phyloP scores from a whole-genome alignment of 2,888 invertebrate genomes.

The Andrena praecox region DNA sequence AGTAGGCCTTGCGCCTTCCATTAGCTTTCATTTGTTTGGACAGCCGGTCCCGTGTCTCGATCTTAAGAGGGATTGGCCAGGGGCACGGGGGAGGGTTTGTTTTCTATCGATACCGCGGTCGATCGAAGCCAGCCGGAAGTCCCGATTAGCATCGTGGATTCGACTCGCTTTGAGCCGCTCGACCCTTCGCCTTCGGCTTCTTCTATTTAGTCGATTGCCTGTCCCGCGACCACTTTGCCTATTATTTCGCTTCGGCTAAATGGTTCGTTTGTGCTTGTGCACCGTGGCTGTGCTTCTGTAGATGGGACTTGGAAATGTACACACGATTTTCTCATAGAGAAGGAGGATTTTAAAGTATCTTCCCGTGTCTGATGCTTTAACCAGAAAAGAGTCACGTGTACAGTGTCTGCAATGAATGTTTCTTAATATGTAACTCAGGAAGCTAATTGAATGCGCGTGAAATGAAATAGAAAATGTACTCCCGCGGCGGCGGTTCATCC shows the following conservation, averaged over 20 bases:
- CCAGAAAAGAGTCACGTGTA: too few relatives aligned
- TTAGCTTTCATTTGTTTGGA: conserved; percentile 78
- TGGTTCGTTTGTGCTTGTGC: neutral
- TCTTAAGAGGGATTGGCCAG: conserved; percentile 62
- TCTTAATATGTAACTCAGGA: too few relatives aligned
- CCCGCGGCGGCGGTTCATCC: neutral
- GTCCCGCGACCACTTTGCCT: conserved; percentile 41
- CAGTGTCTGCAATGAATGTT: too few relatives aligned
- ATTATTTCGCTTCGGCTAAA: conserved; percentile 33
- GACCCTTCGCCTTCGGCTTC: conserved; percentile 36
- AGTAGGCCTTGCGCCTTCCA: conserved; percentile 69
- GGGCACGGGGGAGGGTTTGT: conserved; percentile 61
- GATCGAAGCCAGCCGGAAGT: conserved; percentile 61
- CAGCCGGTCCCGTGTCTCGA: conserved; percentile 71
- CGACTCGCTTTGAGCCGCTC: conserved; percentile 56
- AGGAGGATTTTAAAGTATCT: too few relatives aligned
- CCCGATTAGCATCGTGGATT: conserved; percentile 67
- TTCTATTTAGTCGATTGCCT: conserved; percentile 51
- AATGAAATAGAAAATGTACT: too few relatives aligned
- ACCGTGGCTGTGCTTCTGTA: neutral
- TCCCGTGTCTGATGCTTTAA: too few relatives aligned
- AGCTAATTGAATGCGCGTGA: too few relatives aligned
- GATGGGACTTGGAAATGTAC: neutral
- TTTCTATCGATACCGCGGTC: conserved; percentile 67
- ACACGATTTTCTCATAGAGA: neutral